Conservation (phyloP, 2,113 vertebrate genomes). For the Dissostichus mawsoni region DNA sequence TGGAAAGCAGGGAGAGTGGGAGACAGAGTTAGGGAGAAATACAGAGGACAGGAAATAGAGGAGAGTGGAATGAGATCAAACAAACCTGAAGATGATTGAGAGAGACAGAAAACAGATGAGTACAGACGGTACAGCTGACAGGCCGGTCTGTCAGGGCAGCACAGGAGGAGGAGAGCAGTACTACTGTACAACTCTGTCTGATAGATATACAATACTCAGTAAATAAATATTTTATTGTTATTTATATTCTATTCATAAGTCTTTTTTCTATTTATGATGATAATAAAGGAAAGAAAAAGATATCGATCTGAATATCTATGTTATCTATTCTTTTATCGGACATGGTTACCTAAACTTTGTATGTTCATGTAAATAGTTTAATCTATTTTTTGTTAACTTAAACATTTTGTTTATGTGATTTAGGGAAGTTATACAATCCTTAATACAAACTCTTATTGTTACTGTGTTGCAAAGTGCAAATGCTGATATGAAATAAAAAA, state of each 20-base stretch:
- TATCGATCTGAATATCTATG: too few relatives aligned
- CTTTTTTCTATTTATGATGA: background rate
- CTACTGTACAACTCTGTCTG: background rate
- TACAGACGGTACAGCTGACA: conserved; percentile 17
- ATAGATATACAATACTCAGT: background rate
- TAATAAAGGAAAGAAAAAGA: too few relatives aligned
- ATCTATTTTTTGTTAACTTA: too few relatives aligned
- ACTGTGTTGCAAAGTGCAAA: too few relatives aligned
- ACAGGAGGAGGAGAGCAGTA: background rate
- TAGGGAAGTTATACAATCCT: too few relatives aligned
- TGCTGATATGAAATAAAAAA: too few relatives aligned
- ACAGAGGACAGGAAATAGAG: conserved; percentile 36
- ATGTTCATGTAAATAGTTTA: too few relatives aligned
- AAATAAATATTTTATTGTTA: background rate
- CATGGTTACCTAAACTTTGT: too few relatives aligned
- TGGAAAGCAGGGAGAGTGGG: conserved; percentile 35
- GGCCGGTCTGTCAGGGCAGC: background rate
- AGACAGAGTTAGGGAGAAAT: conserved; percentile 4
- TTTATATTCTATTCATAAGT: background rate
- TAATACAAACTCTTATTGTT: too few relatives aligned
- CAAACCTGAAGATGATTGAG: conserved; percentile 20
- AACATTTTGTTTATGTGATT: too few relatives aligned
- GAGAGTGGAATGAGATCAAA: conserved; percentile 23
- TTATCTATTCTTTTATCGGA: too few relatives aligned
- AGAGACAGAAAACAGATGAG: conserved; percentile 9